These are phyloP conservation scores for Phalanger gymnotis DNA, from an alignment of 2,797 vertebrate species.

Conservation along the genomic window DNA sequence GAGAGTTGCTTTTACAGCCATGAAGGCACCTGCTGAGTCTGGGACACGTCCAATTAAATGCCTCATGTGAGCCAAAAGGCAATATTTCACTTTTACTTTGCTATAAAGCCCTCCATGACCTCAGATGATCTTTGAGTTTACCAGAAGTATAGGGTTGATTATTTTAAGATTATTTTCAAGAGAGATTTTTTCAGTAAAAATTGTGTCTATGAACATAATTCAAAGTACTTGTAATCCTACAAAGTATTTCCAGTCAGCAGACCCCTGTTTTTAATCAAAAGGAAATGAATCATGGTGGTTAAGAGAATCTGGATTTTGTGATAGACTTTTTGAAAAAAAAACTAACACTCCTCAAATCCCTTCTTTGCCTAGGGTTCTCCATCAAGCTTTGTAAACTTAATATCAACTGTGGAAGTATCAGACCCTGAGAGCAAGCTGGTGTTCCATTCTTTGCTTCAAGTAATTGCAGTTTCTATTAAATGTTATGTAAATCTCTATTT, in stretches of 20 bases:
- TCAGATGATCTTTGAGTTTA: neutral
- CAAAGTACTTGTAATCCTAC: neutral
- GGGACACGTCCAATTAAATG: slow-evolving; percentile 4
- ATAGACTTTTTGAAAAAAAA: neutral
- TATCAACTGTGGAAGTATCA: neutral
- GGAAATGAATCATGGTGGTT: neutral
- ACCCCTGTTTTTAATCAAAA: neutral
- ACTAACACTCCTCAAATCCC: neutral
- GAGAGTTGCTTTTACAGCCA: neutral
- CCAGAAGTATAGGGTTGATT: neutral
- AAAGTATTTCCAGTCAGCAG: neutral
- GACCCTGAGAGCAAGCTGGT: neutral
- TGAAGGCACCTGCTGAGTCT: neutral
- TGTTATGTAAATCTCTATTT: neutral
- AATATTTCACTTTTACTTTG: neutral
- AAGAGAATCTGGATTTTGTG: neutral
- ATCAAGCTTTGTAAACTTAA: neutral
- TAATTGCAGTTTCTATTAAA: neutral
- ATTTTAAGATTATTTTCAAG: neutral
- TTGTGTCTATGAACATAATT: neutral
- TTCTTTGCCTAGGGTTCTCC: neutral
- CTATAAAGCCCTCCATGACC: neutral
- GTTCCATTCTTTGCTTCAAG: neutral
- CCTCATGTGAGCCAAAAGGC: neutral
- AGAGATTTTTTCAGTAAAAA: neutral